Percentiles rank a stretch among this genome's conserved stretches.
Conservation (phyloP, 2,888 invertebrate species). For the Mythimna vitellina region DNA sequence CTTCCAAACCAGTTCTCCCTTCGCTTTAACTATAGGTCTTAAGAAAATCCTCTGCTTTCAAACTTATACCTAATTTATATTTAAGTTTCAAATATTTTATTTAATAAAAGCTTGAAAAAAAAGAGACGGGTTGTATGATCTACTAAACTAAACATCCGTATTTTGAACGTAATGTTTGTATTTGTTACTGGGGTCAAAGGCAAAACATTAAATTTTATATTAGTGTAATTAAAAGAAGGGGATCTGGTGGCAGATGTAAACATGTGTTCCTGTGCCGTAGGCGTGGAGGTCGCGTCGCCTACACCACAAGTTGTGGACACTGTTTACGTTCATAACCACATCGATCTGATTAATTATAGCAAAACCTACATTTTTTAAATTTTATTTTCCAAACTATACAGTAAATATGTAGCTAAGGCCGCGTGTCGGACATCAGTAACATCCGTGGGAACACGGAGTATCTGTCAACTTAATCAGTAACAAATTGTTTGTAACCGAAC, state of each 20-base stretch:
- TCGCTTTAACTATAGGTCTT: conserved; percentile 51
- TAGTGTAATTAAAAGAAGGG: conserved; percentile 72
- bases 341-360: conserved; percentile 74
- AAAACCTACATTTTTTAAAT: conserved; percentile 61
- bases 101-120: neutral
- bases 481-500: conserved; percentile 62
- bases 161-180: conserved; percentile 34
- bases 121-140: neutral
- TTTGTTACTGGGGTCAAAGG: conserved; percentile 46
- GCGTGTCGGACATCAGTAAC: conserved; percentile 26
- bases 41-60: conserved; percentile 63
- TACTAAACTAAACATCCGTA: conserved; percentile 29
- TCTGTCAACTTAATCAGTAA: conserved; percentile 56
- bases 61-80: conserved; percentile 12
- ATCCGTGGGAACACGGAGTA: conserved; percentile 43
- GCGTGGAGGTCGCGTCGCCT: conserved; percentile 84
- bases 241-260: conserved; percentile 79
- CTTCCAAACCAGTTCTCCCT: conserved; percentile 71
- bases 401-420: conserved; percentile 15
- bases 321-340: conserved; percentile 79
- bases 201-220: conserved; percentile 56
- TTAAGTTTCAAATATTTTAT: neutral
- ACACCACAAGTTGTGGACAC: conserved; percentile 69
- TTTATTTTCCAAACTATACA: conserved; percentile 6
- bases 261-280: conserved; percentile 84